Evolutionary conservation across 2,888 invertebrate species (phyloP), one percentile per base, ranked within the genome.

Genomic region (Spilosoma lubricipeda): DNA sequence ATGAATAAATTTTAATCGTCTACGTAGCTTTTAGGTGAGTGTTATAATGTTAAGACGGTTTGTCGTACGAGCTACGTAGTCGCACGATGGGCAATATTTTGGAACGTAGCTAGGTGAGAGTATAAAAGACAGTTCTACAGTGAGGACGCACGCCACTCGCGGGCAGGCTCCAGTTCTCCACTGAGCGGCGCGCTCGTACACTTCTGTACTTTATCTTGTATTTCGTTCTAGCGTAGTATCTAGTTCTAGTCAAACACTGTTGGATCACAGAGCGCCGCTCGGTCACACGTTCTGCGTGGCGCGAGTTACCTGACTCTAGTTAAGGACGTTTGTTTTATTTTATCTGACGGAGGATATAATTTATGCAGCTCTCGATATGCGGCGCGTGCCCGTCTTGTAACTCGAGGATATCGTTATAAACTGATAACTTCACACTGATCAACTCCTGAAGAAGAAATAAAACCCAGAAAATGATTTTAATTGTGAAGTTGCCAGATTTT

Each of bases 291-390:
- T 36, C 39, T 77, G 76, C 82, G 85, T 79, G 89, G 88, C 90
- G 91, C 87, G 88, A 91, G 91, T 92, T 93, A 93, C 93, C 93
- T 92, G 93, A 91, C 86, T 85, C 85, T 92, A 92, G 92, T 90
- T 90, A 87, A 89, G 87, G 77, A 84, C 82, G 87, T 74, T 87
- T 90, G 87, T 90, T 90, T 91, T 90, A 88, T 89, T 90, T 88
- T 88, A 83, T 84, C 84, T 85, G 86, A 85, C 85, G 86, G 86
- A 87, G 87, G 85, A 87, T 87, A 87, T 89, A 85, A 87, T 88
- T 88, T 88, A 86, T 86, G 91, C 91, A 90, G 90, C 89, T 89
- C 87, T 89, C 90, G 91, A 86, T 84, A 87, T 86, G 88, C 85
- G 89, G 80, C 90, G 88, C 79, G 83, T 76, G 79, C 75, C 76